A percentile compares a stretch with the other conserved stretches of the same genome.
These are phyloP conservation scores for Theretra japonica DNA, from an alignment of 2,888 invertebrate genomes.

Conservation along the genomic window DNA sequence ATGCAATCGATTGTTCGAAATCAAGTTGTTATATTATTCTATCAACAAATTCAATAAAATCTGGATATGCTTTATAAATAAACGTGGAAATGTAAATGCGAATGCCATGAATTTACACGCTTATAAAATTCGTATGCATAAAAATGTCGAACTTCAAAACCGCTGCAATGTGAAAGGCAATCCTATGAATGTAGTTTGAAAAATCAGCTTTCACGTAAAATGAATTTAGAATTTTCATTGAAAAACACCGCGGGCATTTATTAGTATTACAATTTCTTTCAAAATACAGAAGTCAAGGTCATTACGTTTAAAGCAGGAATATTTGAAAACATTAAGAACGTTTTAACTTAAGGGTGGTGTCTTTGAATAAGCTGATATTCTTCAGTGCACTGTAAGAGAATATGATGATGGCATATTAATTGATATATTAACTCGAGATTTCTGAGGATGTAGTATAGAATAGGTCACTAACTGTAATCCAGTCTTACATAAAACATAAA, in stretches of 20 bases:
- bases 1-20: too few species aligned
- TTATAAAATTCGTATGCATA: not conserved
- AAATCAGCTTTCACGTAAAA: not conserved
- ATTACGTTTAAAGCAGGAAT: too few species aligned
- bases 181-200: not conserved
- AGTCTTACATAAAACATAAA: too few species aligned
- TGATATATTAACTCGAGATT: too few species aligned
- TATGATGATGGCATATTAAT: too few species aligned
- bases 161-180: not conserved
- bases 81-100: not conserved
- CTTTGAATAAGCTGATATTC: too few species aligned
- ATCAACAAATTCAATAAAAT: not conserved
- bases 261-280: not conserved
- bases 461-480: too few species aligned
- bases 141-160: not conserved
- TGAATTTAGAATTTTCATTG: slow-evolving; percentile 2
- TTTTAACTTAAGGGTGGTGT: too few species aligned
- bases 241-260: not conserved
- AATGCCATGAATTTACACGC: not conserved
- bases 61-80: not conserved
- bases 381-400: too few species aligned
- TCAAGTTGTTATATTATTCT: not conserved
- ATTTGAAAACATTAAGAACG: too few species aligned
- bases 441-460: too few species aligned
- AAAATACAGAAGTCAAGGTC: too few species aligned